Percentiles rank a stretch among this genome's conserved stretches.
Evolutionary conservation across 1,140 invertebrate species (phyloP).

Genomic region (Tetragonula clypearis): DNA sequence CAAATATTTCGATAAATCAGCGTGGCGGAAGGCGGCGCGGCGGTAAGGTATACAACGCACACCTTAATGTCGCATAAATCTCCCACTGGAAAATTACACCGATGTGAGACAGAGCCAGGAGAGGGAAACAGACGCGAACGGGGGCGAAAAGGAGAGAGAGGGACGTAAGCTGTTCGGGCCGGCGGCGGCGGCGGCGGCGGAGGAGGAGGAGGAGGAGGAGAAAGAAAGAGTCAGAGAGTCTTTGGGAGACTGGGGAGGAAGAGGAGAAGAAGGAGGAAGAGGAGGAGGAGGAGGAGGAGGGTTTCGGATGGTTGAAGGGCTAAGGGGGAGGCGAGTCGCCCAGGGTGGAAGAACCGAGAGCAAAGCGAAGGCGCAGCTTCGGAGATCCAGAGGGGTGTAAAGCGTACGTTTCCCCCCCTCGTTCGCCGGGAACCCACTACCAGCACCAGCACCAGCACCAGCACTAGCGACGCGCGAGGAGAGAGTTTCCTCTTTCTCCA

Average conservation of each 20-base stretch:
- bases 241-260: conserved; percentile 34
- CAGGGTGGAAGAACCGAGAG: conserved; percentile 49
- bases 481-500: conserved; percentile 48
- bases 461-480: conserved; percentile 46
- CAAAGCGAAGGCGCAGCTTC: conserved; percentile 59
- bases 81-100: conserved; percentile 82
- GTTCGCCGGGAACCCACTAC: conserved; percentile 39
- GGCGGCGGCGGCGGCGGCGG: neutral
- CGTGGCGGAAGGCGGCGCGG: conserved; percentile 62
- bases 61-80: conserved; percentile 83
- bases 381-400: conserved; percentile 66
- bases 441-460: conserved; percentile 53
- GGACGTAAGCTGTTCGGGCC: conserved; percentile 27
- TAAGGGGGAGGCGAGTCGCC: neutral
- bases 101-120: conserved; percentile 75
- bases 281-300: conserved; percentile 17
- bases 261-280: neutral
- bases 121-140: conserved; percentile 58
- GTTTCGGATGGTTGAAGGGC: conserved; percentile 39
- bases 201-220: conserved; percentile 35
- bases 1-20: conserved; percentile 75
- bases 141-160: conserved; percentile 59
- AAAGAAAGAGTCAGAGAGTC: conserved; percentile 57
- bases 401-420: conserved; percentile 63
- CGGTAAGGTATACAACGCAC: conserved; percentile 76